Evolutionary conservation across 2,797 vertebrate genomes (phyloP), one percentile per base, ranked within the genome.

Genomic region (Sandelia bainsii): DNA sequence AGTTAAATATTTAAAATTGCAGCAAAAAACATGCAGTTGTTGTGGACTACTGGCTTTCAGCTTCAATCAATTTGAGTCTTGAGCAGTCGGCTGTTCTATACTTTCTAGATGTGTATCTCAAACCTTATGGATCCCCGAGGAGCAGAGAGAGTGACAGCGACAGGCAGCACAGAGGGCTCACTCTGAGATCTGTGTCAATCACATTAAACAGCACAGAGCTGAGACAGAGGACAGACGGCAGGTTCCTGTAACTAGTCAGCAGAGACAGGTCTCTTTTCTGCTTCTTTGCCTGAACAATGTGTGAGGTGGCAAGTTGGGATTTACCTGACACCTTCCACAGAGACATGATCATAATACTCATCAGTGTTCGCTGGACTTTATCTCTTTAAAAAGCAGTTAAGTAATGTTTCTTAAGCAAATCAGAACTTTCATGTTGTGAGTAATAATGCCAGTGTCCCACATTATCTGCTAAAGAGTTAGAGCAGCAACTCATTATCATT

Each of bases 181-280:
- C 54, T 60, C 74, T 67, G 75, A 79, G 84, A 79, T 83, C 69
- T 48, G 73, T 82, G 87, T 88, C 89, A 87, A 69, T 90, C 89
- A 88, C 85, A 59, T 77, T 74, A 83, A 87, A 87, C 80, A 75
- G 69, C 34, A 14, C 61, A 74, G 77, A 61, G 50, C 76, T 39
- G 75, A 74, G 81, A 85, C 77, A 62, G 59, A 69, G 54, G 77
- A 79, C 63, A 67, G 72, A 69, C 79, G 67, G 70, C 40, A 4
- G 69, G 60, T 76, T 80, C 74, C 79, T 82, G 80, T 60, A 57
- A 80, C 62, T 44, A 42, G 66, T 79, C 80, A n/a, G 10, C 62
- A 52, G 81, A 84, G 77, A 88, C 79, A 22, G 16, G 34, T 19
- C 81, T 82, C 60, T 34, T 60, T 52, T 63, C 58, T 73, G 50